Conservation (phyloP, 2,888 invertebrate species). For the Endotricha flammealis region DNA sequence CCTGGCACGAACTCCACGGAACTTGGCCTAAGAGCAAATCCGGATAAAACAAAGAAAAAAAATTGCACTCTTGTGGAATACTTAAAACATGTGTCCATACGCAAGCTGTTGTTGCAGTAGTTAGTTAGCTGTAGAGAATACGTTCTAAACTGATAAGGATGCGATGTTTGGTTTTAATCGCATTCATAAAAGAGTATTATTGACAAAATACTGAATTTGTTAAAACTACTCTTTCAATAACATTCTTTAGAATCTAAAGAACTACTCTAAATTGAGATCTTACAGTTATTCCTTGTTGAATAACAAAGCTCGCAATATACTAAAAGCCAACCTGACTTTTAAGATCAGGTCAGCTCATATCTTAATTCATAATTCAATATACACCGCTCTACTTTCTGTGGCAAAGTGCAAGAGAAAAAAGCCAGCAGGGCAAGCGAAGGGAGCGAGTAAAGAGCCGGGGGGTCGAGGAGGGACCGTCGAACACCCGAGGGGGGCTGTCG, state of each 20-base stretch:
- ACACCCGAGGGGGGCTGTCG: slow-evolving; percentile 29
- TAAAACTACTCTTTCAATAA: too few relatives aligned
- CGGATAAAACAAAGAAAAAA: too few relatives aligned
- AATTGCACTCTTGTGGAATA: too few relatives aligned
- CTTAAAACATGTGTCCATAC: too few relatives aligned
- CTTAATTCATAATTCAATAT: slow-evolving; percentile 72
- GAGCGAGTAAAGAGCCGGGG: slow-evolving; percentile 21
- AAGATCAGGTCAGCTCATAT: slow-evolving; percentile 40
- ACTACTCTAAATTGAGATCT: too few relatives aligned
- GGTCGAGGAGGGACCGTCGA: slow-evolving; percentile 15
- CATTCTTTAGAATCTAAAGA: too few relatives aligned
- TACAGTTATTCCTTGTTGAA: too few relatives aligned
- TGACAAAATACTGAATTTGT: too few relatives aligned
- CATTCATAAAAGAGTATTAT: too few relatives aligned
- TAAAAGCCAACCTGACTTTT: background rate
- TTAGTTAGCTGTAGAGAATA: too few relatives aligned
- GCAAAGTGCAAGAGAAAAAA: slow-evolving; percentile 68
- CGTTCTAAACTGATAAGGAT: too few relatives aligned
- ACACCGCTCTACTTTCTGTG: slow-evolving; percentile 41
- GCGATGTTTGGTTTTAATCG: too few relatives aligned
- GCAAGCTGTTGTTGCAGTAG: background rate
- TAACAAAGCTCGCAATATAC: background rate
- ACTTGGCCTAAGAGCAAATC: slow-evolving; percentile 22
- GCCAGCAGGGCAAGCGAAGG: slow-evolving; percentile 40
- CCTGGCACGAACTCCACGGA: slow-evolving; percentile 44